These are phyloP conservation scores for Bruchidius siliquastri DNA, from an alignment of 2,888 invertebrate species.

Conservation along the genomic window DNA sequence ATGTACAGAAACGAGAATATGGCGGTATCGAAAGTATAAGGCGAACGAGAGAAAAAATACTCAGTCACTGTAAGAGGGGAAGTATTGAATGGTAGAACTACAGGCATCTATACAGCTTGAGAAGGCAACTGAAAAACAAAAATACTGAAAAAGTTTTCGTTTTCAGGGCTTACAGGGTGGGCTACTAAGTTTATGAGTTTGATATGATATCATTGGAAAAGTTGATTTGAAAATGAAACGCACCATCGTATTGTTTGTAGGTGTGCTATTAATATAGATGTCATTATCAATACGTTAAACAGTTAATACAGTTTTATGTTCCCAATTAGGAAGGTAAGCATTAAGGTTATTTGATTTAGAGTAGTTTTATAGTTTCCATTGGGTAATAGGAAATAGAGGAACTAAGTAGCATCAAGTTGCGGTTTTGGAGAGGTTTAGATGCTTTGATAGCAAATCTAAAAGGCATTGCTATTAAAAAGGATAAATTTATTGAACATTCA, in stretches of 20 bases:
- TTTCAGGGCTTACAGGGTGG: conserved; percentile 4
- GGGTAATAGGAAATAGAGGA: too few relatives aligned
- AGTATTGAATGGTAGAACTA: conserved; percentile 26
- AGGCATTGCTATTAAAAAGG: too few relatives aligned
- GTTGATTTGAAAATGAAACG: not conserved
- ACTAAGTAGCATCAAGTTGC: too few relatives aligned
- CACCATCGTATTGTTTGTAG: not conserved
- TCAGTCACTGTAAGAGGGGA: not conserved
- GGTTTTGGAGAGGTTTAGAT: too few relatives aligned
- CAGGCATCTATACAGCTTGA: conserved; percentile 37
- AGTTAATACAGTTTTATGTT: too few relatives aligned
- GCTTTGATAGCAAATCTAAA: too few relatives aligned
- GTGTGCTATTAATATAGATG: too few relatives aligned
- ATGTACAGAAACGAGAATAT: not conserved
- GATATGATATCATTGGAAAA: not conserved
- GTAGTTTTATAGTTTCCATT: too few relatives aligned
- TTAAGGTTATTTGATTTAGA: too few relatives aligned
- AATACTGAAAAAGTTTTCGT: conserved; percentile 14
- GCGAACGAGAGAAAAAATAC: not conserved
- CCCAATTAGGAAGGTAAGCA: too few relatives aligned
- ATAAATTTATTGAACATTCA: too few relatives aligned
- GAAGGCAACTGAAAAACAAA: conserved; percentile 32
- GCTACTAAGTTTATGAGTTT: not conserved
- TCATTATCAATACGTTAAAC: too few relatives aligned
- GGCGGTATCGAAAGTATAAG: not conserved